A percentile compares a stretch with the other conserved stretches of the same genome.
Conservation (phyloP, 1,140 invertebrate species). For the Latrodectus geometricus region DNA sequence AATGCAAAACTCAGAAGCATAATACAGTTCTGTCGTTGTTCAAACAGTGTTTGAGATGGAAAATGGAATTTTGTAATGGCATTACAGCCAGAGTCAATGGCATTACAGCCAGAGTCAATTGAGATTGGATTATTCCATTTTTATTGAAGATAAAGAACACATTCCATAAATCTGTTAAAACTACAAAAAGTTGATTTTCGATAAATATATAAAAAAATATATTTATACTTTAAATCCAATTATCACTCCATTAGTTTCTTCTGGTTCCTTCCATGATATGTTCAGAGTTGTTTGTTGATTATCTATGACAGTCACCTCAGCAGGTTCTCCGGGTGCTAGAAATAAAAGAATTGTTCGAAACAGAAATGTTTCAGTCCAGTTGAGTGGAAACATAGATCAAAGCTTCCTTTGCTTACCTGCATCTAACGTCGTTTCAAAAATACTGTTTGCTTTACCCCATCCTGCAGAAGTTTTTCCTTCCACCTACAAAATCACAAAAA, state of each 20-base stretch:
- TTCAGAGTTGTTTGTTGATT: constrained; percentile 8
- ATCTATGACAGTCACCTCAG: not conserved
- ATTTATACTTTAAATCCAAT: constrained; percentile 30
- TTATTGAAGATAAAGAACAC: too few species aligned
- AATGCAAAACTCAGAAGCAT: too few species aligned
- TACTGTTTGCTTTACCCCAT: constrained; percentile 3
- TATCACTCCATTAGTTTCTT: constrained; percentile 36
- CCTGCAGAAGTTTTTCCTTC: constrained; percentile 30
- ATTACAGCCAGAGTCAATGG: too few species aligned
- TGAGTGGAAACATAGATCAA: not conserved
- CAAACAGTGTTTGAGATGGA: too few species aligned
- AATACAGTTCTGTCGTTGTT: too few species aligned
- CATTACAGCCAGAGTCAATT: too few species aligned
- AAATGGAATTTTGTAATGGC: too few species aligned
- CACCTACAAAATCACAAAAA: constrained; percentile 5
- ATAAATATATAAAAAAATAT: not conserved
- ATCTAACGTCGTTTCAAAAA: constrained; percentile 22
- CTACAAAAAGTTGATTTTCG: too few species aligned
- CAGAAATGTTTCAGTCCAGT: too few species aligned
- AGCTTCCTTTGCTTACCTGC: not conserved
- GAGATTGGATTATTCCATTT: too few species aligned
- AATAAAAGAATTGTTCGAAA: too few species aligned
- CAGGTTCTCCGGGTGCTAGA: constrained; percentile 29
- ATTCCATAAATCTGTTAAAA: too few species aligned
- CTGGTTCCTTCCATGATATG: constrained; percentile 40